Percentiles rank a stretch among this genome's conserved stretches.
Conservation (phyloP, 1,140 invertebrate genomes). For the Eumeta japonica region DNA sequence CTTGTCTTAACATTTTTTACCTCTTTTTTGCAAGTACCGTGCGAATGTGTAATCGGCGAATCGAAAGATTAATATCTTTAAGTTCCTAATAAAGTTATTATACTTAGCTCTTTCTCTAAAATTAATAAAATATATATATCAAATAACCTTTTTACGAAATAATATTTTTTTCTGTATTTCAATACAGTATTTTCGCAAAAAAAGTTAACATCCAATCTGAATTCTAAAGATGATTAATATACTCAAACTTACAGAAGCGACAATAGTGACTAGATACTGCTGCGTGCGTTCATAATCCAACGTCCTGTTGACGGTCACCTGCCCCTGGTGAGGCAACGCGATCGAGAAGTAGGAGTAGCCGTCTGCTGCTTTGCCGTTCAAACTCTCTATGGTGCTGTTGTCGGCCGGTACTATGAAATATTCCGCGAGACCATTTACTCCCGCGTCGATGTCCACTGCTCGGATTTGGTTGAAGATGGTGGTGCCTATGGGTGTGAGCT, state of each 20-base stretch:
- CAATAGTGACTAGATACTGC: constrained; percentile 83
- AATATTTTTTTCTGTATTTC: too few species aligned
- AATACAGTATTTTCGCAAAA: too few species aligned
- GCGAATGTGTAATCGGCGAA: too few species aligned
- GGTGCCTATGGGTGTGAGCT: constrained; percentile 84
- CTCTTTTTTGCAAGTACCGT: too few species aligned
- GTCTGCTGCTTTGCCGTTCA: constrained; percentile 69
- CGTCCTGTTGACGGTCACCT: constrained; percentile 83
- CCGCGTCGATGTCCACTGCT: constrained; percentile 80
- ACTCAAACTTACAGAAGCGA: constrained; percentile 84
- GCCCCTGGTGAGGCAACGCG: constrained; percentile 84
- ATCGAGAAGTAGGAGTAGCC: constrained; percentile 82
- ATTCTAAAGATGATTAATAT: too few species aligned
- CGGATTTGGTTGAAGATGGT: constrained; percentile 84
- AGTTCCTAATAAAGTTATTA: too few species aligned
- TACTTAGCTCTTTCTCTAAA: too few species aligned
- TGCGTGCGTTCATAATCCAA: constrained; percentile 89
- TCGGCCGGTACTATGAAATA: constrained; percentile 69
- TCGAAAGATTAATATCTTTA: too few species aligned
- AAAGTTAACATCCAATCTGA: too few species aligned
- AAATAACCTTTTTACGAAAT: too few species aligned
- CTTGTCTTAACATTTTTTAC: too few species aligned
- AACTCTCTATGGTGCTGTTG: constrained; percentile 47
- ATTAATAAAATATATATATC: too few species aligned
- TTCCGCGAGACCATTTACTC: constrained; percentile 83